Percentiles rank a stretch among this genome's conserved stretches.
Conservation (phyloP, 2,113 vertebrate species). For the Axis porcinus region DNA sequence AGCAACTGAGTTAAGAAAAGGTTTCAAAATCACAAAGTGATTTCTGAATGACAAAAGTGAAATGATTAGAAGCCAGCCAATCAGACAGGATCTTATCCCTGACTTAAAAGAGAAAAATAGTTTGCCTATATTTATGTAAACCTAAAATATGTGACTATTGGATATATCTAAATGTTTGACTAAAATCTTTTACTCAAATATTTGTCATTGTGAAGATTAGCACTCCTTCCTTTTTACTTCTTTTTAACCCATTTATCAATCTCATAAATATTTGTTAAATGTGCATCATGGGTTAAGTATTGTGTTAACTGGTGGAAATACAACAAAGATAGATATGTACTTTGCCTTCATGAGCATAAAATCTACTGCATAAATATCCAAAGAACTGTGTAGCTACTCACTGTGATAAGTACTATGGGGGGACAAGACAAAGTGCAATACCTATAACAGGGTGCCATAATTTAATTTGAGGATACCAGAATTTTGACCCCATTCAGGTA, state of each 20-base stretch:
- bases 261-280: background rate
- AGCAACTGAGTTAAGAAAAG: constrained; percentile 65
- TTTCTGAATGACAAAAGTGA: constrained; percentile 48
- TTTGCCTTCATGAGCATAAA: background rate
- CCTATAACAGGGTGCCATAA: background rate
- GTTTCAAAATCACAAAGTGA: constrained; percentile 46
- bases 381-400: background rate
- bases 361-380: background rate
- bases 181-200: background rate
- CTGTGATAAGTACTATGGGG: background rate
- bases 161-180: constrained; percentile 10
- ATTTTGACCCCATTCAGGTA: background rate
- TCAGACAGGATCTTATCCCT: background rate
- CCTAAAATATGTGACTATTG: background rate
- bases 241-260: background rate
- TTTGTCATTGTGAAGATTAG: background rate
- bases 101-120: background rate
- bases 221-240: background rate
- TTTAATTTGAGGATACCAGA: background rate
- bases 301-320: background rate
- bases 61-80: constrained; percentile 43
- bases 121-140: background rate
- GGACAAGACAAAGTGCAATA: background rate
- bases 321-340: background rate
- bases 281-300: background rate